phyloP scores from a whole-genome alignment of 2,888 invertebrate species.

The Thysanoteuthis rhombus region DNA sequence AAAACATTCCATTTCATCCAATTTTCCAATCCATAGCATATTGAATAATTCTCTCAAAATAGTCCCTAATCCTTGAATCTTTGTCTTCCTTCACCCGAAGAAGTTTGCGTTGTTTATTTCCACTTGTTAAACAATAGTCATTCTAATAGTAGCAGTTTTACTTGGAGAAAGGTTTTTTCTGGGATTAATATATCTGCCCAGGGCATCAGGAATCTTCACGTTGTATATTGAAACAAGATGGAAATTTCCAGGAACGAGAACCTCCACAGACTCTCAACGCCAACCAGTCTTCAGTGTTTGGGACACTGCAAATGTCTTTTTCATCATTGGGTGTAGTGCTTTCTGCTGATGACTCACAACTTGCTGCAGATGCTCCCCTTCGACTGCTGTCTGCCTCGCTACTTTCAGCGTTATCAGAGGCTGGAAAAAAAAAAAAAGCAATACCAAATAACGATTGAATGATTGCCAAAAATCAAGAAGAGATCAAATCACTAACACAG shows the following conservation, averaged over 20 bases:
- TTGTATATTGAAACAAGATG: conserved; percentile 57
- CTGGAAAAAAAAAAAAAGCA: background rate
- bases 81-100: background rate
- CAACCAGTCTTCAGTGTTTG: conserved; percentile 64
- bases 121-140: background rate
- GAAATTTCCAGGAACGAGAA: conserved; percentile 58
- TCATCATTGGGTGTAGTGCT: conserved; percentile 79
- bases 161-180: background rate
- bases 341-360: conserved; percentile 65
- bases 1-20: background rate
- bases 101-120: background rate
- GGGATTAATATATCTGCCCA: background rate
- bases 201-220: conserved; percentile 22
- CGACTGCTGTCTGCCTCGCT: conserved; percentile 30
- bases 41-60: background rate
- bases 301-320: conserved; percentile 52
- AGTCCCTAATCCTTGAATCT: background rate
- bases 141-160: background rate
- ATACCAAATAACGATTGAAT: background rate
- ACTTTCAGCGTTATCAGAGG: conserved; percentile 37
- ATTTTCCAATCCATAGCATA: too few relatives aligned
- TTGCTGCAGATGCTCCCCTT: conserved; percentile 25
- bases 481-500: background rate
- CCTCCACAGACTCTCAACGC: conserved; percentile 61
- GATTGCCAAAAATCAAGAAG: background rate